phyloP scores from a whole-genome alignment of 2,888 invertebrate species.

The Blastobasis lacticolella region DNA sequence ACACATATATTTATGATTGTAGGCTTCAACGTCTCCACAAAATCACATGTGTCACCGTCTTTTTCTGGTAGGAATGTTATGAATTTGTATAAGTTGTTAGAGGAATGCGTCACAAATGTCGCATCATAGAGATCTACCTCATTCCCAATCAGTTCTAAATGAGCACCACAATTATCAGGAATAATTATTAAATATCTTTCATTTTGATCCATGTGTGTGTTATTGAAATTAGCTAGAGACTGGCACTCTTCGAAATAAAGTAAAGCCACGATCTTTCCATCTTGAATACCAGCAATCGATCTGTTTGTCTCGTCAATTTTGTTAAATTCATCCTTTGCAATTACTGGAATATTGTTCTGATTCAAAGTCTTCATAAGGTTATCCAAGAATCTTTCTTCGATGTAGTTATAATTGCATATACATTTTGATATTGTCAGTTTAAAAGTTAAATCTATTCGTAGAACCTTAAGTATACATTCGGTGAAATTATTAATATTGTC shows the following conservation, averaged over 20 bases:
- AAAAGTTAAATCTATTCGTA: no score
- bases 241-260: conserved; percentile 22
- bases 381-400: no score
- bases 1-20: conserved; percentile 28
- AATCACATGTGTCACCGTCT: conserved; percentile 28
- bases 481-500: no score
- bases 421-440: no score
- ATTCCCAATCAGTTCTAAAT: conserved; percentile 19
- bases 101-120: conserved; percentile 27
- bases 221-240: conserved; percentile 14
- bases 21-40: conserved; percentile 14
- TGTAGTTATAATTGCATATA: no score
- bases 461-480: no score
- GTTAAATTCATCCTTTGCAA: no score
- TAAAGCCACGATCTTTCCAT: conserved; percentile 18
- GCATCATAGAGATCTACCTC: conserved; percentile 25
- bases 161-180: conserved; percentile 9
- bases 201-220: conserved; percentile 11
- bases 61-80: conserved; percentile 30
- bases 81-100: conserved; percentile 14
- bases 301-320: no score
- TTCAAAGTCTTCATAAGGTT: no score
- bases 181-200: conserved; percentile 31
- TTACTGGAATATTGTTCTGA: no score
- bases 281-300: background rate